Base-by-base conservation (phyloP, 2,797 vertebrate species). In the Synaphobranchus kaupii region DNA sequence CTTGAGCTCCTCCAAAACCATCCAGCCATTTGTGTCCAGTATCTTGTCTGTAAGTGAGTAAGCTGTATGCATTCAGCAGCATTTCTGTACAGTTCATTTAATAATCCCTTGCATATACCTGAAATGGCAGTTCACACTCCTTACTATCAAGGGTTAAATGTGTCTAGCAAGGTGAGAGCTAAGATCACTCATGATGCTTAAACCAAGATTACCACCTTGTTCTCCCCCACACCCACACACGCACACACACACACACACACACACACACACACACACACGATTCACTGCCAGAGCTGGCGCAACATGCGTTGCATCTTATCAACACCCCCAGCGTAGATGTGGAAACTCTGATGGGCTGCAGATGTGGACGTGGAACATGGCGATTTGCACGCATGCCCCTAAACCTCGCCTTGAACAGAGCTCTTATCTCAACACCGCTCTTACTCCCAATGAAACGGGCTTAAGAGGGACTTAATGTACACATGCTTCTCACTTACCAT, bases 231-330 rank as follows among this genome's bases (percentile, higher is more conserved):
- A 5, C 25, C 13, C 17, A 17, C 5, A 4, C 4, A 12, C 50
- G 56, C 81, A 13, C 12, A 5, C 66, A 39, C 31, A 28, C 60
- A 12, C 66, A 39, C 66, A 9, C 9, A 1, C 66, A n/a, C 66
- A n/a, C 66, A 9, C n/a, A n/a, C 4, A 20, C 22, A 5, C 25
- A 31, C 34, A 39, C 5, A 4, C 4, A 22, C 50, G 73, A 85
- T 81, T 81, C 78, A 60, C 76, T 25, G 44, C 56, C 86, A 91
- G 81, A 90, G 93, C 89, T 90, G 91, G 89, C 90, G 90, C 89
- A 93, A 93, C 94, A 95, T 93, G 93, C 95, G 94, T 94, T 95
- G 92, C 92, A 92, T 93, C 91, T 95, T 94, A 95, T 95, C 94
- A 94, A 92, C 76, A 88, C 87, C 56, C 66, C 48, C 68, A 80